phyloP scores from a whole-genome alignment of 2,797 vertebrate species.

The Bradypodion ventrale region DNA sequence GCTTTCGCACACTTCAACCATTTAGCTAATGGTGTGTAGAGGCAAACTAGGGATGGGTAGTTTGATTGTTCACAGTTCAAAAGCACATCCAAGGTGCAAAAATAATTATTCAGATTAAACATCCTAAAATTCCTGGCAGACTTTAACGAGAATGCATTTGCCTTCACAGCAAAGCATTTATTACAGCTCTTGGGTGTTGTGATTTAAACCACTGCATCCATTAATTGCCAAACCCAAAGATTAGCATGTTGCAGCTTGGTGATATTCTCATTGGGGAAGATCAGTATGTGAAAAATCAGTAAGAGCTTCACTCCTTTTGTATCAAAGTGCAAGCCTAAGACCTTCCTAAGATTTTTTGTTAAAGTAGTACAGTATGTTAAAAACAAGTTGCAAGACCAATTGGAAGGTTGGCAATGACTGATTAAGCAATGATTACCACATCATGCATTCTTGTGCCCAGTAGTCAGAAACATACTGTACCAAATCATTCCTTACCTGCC shows the following conservation, averaged over 20 bases:
- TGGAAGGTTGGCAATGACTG: too few species aligned
- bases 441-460: not conserved
- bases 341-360: not conserved
- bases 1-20: too few species aligned
- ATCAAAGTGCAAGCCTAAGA: not conserved
- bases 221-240: not conserved
- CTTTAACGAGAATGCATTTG: not conserved
- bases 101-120: conserved; percentile 17
- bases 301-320: conserved; percentile 23
- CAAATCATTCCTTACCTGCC: not conserved
- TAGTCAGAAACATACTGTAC: conserved; percentile 23
- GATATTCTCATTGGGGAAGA: not conserved
- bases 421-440: conserved; percentile 20
- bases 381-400: conserved; percentile 9
- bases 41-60: too few species aligned
- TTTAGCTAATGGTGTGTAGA: not conserved
- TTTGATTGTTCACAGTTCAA: not conserved
- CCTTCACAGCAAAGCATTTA: not conserved
- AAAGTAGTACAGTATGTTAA: too few species aligned
- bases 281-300: not conserved
- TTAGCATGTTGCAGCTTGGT: conserved; percentile 31
- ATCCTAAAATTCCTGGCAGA: not conserved
- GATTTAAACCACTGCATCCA: not conserved
- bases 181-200: not conserved
- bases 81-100: not conserved